Conservation (phyloP, 2,797 vertebrate genomes). For the Coccyzus lansbergi region DNA sequence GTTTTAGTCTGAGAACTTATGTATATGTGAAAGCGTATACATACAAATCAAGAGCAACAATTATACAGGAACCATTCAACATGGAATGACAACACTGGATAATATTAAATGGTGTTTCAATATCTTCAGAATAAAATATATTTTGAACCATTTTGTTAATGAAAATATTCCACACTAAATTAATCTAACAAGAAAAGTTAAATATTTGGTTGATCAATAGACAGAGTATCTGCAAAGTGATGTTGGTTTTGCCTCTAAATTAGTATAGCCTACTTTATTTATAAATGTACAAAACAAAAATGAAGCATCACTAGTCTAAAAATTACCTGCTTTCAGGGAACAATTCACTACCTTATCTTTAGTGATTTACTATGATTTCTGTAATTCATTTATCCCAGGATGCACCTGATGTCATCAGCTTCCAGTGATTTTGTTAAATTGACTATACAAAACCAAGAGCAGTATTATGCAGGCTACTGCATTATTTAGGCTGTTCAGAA, state of each 20-base stretch:
- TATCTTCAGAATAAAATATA: background rate
- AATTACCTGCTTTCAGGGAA: background rate
- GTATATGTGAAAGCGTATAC: accelerated
- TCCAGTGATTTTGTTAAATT: conserved; percentile 5
- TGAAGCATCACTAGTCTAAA: background rate
- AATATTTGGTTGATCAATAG: background rate
- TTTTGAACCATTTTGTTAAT: background rate
- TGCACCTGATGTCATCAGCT: background rate
- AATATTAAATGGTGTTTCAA: background rate
- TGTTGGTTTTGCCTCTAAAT: background rate
- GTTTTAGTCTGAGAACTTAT: background rate
- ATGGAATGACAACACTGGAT: background rate
- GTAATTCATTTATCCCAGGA: background rate
- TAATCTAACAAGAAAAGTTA: background rate
- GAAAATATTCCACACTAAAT: background rate
- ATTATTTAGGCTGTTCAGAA: conserved; percentile 18
- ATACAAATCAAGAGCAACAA: background rate
- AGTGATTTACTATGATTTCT: background rate
- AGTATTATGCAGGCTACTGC: background rate
- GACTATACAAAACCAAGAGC: background rate
- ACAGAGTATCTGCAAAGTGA: background rate
- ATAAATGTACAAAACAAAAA: conserved; percentile 5
- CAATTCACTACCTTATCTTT: background rate
- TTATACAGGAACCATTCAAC: background rate
- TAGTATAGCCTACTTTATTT: background rate